phyloP scores from a whole-genome alignment of 1,140 invertebrate genomes.

The Melitaea cinxia region DNA sequence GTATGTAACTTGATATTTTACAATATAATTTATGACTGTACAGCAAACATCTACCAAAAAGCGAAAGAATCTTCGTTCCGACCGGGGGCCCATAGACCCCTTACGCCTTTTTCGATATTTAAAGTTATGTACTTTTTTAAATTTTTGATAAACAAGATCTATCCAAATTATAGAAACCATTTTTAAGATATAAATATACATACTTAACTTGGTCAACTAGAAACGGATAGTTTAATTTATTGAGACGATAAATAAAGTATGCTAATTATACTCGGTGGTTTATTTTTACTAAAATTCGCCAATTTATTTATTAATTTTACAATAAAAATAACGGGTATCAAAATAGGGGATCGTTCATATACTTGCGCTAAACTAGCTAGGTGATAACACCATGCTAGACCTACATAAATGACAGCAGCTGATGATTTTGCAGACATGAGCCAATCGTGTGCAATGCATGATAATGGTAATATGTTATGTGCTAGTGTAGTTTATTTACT shows the following conservation, averaged over 20 bases:
- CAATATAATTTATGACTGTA: no score
- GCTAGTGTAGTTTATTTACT: conserved; percentile 47
- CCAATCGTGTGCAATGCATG: conserved; percentile 76
- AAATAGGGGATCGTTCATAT: conserved; percentile 46
- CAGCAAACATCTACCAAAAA: no score
- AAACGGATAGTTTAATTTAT: neutral
- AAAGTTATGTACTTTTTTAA: no score
- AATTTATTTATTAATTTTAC: neutral
- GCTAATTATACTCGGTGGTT: no score
- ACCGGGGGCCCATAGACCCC: no score
- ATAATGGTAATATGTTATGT: conserved; percentile 68
- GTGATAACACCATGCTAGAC: conserved; percentile 74
- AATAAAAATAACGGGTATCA: conserved; percentile 15
- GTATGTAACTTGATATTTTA: no score
- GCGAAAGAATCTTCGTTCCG: no score
- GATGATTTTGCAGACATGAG: conserved; percentile 68
- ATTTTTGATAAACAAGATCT: no score
- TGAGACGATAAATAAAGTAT: no score
- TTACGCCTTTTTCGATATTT: no score
- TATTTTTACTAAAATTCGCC: neutral
- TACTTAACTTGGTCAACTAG: neutral
- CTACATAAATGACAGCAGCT: conserved; percentile 72
- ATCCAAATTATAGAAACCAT: no score
- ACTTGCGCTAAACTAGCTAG: conserved; percentile 74
- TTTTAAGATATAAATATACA: neutral